Evolutionary conservation across 2,797 vertebrate genomes (phyloP).

Genomic region (Crenuchus spilurus): DNA sequence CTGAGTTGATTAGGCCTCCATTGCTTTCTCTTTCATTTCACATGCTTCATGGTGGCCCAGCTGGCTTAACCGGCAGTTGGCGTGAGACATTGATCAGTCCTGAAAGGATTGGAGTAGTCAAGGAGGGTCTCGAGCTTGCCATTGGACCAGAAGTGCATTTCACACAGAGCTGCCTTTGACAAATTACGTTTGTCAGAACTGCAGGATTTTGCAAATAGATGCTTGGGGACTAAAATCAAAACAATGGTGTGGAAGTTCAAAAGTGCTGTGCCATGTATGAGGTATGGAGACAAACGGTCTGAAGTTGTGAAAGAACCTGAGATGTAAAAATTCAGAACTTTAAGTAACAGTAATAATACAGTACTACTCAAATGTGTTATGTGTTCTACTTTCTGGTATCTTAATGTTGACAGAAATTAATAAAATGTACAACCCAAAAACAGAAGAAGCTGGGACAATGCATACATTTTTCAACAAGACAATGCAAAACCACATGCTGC

Average conservation of each 20-base stretch:
- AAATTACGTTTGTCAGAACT: conserved; percentile 27
- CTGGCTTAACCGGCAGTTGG: conserved; percentile 34
- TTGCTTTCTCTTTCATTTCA: conserved; percentile 33
- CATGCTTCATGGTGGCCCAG: not conserved
- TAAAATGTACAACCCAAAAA: no score
- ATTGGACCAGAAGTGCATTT: not conserved
- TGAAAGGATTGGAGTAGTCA: conserved; percentile 15
- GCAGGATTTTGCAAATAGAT: conserved; percentile 2
- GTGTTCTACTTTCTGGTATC: no score
- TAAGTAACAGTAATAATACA: no score
- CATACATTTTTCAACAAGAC: no score
- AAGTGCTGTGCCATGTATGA: conserved; percentile 25
- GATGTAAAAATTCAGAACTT: no score
- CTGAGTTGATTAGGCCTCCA: conserved; percentile 3
- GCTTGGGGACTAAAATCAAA: no score
- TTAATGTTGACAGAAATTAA: no score
- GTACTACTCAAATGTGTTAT: no score
- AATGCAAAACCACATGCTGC: no score
- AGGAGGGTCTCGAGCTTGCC: not conserved
- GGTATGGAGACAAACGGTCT: no score
- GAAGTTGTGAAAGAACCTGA: no score
- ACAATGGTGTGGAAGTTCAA: conserved; percentile 4
- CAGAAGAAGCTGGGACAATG: no score
- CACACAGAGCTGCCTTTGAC: conserved; percentile 7
- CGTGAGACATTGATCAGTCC: conserved; percentile 47